phyloP scores from a whole-genome alignment of 2,888 invertebrate species.

The Autographa pulchrina region DNA sequence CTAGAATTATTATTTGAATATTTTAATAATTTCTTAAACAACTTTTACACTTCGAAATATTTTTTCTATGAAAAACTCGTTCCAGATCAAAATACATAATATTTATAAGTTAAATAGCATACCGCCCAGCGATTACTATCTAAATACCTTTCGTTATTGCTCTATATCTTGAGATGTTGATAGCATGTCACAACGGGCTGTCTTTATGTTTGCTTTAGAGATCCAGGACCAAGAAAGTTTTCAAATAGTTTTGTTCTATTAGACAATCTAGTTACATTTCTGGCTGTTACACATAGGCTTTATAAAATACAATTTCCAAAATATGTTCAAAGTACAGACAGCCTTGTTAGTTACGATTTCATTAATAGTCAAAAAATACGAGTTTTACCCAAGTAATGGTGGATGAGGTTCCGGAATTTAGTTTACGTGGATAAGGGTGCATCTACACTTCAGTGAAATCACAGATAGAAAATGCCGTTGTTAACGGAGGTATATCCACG shows the following conservation, averaged over 20 bases:
- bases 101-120: constrained; percentile 63
- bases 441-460: constrained; percentile 80
- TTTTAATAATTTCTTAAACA: constrained; percentile 86
- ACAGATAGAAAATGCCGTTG: constrained; percentile 80
- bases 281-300: constrained; percentile 62
- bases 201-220: constrained; percentile 36
- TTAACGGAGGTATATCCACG: constrained; percentile 61
- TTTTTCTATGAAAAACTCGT: constrained; percentile 80
- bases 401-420: constrained; percentile 48
- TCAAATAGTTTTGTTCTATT: constrained; percentile 40
- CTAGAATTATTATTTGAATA: constrained; percentile 88
- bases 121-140: constrained; percentile 61
- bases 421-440: constrained; percentile 66
- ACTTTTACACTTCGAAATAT: constrained; percentile 82
- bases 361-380: constrained; percentile 62
- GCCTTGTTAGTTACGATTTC: constrained; percentile 67
- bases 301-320: constrained; percentile 69
- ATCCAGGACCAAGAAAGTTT: constrained; percentile 44
- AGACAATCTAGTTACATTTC: constrained; percentile 62
- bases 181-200: constrained; percentile 45
- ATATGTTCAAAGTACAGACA: constrained; percentile 68
- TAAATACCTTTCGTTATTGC: constrained; percentile 63
- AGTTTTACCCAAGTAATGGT: constrained; percentile 59
- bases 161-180: constrained; percentile 57
- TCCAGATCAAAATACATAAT: constrained; percentile 79